Percentiles rank a stretch among this genome's conserved stretches.
Evolutionary conservation across 2,113 vertebrate species (phyloP).

Genomic region (Phyllopteryx taeniolatus): DNA sequence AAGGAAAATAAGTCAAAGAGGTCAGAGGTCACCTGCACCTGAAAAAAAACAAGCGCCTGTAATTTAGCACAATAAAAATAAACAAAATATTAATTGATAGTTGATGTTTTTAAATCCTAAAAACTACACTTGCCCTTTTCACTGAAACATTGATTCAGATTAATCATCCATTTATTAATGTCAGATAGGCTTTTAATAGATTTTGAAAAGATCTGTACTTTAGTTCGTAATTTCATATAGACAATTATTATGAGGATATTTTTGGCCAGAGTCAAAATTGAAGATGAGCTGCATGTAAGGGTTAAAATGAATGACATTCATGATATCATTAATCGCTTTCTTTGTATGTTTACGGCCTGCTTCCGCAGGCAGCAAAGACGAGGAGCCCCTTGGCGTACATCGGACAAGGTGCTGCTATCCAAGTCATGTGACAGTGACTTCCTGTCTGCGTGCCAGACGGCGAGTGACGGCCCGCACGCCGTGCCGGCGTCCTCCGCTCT

Average conservation of each 20-base stretch:
- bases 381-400: constrained; percentile 59
- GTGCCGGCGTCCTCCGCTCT: constrained; percentile 57
- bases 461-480: constrained; percentile 56
- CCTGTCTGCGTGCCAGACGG: constrained; percentile 65
- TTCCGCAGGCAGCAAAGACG: constrained; percentile 66
- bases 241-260: not conserved
- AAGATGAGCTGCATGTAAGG: not conserved
- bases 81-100: too few relatives aligned
- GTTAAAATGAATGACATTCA: not conserved
- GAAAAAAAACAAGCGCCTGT: too few relatives aligned
- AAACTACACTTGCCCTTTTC: too few relatives aligned
- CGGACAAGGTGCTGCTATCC: constrained; percentile 74
- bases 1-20: too few relatives aligned
- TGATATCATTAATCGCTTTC: not conserved
- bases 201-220: not conserved
- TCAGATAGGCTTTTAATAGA: not conserved
- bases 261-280: not conserved
- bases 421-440: constrained; percentile 75
- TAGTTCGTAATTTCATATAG: not conserved
- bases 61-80: too few relatives aligned
- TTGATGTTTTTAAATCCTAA: too few relatives aligned
- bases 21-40: too few relatives aligned
- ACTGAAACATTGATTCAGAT: not conserved
- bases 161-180: not conserved
- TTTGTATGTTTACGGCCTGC: constrained; percentile 41